These are phyloP conservation scores for Peromyscus aztecus DNA, from an alignment of 2,797 vertebrate species.

Conservation along the genomic window DNA sequence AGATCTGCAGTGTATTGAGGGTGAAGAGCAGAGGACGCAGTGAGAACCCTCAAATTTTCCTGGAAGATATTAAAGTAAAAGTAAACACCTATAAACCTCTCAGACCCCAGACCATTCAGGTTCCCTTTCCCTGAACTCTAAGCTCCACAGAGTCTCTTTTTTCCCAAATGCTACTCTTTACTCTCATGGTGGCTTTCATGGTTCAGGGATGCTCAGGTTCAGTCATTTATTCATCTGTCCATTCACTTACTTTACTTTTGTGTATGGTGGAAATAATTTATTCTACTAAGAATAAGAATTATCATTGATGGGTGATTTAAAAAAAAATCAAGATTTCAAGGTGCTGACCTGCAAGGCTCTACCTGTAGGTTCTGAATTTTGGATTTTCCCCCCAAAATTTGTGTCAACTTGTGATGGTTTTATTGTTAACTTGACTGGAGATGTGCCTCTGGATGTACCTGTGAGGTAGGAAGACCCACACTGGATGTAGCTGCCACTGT, in stretches of 20 bases:
- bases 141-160: accelerated
- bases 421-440: background rate
- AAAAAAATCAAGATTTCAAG: slow-evolving; percentile 78
- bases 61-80: background rate
- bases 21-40: background rate
- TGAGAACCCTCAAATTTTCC: background rate
- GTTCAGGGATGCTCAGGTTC: background rate
- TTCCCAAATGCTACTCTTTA: too few relatives aligned
- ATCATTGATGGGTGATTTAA: background rate
- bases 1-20: background rate
- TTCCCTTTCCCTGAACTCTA: background rate
- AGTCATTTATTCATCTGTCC: too few relatives aligned
- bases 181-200: background rate
- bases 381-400: slow-evolving; percentile 89
- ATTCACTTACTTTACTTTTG: background rate
- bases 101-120: accelerated
- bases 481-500: too few relatives aligned
- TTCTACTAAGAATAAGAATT: slow-evolving; percentile 9
- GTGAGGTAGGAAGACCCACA: background rate
- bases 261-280: slow-evolving; percentile 72
- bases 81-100: background rate
- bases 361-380: slow-evolving; percentile 93
- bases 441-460: background rate
- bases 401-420: slow-evolving; percentile 83
- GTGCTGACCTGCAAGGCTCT: slow-evolving; percentile 89